Evolutionary conservation across 1,140 invertebrate species (phyloP).

Genomic region (Leptoteleia sp.): DNA sequence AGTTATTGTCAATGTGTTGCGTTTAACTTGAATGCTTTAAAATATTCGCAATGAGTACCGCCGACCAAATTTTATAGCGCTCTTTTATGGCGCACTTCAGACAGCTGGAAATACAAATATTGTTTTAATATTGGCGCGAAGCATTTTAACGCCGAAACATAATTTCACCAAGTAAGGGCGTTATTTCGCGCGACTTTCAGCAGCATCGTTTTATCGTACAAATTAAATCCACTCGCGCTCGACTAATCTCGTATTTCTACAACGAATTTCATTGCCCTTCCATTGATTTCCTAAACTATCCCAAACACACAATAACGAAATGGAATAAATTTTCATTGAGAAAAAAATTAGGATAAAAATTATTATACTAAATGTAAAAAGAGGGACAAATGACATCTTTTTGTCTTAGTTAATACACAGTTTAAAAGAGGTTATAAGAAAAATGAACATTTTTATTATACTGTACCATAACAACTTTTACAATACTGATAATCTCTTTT

Average conservation of each 20-base stretch:
- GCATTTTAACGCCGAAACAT: constrained; percentile 24
- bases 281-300: constrained; percentile 9
- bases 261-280: background rate
- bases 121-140: constrained; percentile 27
- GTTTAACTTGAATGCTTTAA: constrained; percentile 9
- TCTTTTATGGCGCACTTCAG: constrained; percentile 14
- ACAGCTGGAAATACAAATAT: constrained; percentile 16
- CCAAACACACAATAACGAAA: no score
- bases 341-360: no score
- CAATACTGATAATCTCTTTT: no score
- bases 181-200: constrained; percentile 7
- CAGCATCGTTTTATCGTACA: constrained; percentile 13
- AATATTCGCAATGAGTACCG: background rate
- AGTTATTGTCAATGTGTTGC: background rate
- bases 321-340: no score
- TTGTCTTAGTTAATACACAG: no score
- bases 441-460: no score
- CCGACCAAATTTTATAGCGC: constrained; percentile 10
- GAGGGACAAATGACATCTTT: no score
- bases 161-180: constrained; percentile 20
- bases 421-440: no score
- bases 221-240: constrained; percentile 18
- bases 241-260: constrained; percentile 15
- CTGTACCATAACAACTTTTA: no score
- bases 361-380: no score